Evolutionary conservation across 2,113 vertebrate species (phyloP).

Genomic region (Mionectes macconnelli): DNA sequence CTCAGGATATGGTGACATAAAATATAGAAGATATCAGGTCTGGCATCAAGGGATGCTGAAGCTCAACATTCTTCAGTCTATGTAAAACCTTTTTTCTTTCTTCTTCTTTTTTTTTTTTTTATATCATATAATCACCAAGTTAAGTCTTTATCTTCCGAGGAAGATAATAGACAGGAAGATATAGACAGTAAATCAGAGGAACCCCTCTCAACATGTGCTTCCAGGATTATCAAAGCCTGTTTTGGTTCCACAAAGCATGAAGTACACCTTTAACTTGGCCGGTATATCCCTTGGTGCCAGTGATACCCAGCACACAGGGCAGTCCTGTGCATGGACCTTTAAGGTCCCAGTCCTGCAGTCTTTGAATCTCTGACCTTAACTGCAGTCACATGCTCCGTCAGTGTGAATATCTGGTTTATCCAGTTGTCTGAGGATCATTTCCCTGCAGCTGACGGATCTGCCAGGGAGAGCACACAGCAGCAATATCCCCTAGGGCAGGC

Average conservation of each 20-base stretch:
- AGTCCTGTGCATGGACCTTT: neutral
- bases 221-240: neutral
- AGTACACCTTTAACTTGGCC: neutral
- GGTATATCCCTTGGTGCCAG: neutral
- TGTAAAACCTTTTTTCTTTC: neutral
- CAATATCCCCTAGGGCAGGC: neutral
- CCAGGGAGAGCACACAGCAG: neutral
- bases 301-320: fast-evolving
- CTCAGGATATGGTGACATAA: neutral
- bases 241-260: neutral
- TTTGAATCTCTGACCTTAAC: constrained; percentile 41
- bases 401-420: neutral
- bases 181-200: neutral
- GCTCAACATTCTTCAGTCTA: neutral
- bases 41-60: neutral
- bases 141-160: neutral
- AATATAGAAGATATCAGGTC: neutral
- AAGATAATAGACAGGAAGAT: too few species aligned
- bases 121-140: neutral
- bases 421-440: constrained; percentile 49
- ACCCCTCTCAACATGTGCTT: neutral
- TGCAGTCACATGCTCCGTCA: neutral
- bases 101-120: neutral
- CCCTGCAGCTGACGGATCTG: constrained; percentile 20
- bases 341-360: neutral